A percentile compares a stretch with the other conserved stretches of the same genome.
phyloP scores from a whole-genome alignment of 2,888 invertebrate species.

The Sarcophaga rosellei region DNA sequence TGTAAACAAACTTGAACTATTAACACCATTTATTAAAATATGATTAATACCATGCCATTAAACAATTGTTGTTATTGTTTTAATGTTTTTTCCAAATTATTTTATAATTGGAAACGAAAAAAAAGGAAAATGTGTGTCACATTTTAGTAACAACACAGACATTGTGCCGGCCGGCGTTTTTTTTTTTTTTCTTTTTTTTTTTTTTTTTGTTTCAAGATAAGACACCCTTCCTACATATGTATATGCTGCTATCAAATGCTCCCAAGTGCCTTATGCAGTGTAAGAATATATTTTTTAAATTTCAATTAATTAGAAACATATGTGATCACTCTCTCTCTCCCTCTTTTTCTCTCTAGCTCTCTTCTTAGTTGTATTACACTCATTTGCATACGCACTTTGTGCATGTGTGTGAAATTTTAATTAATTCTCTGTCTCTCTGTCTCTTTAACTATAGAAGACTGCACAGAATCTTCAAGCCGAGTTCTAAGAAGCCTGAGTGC shows the following conservation, averaged over 20 bases:
- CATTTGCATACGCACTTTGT: background rate
- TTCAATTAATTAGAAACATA: background rate
- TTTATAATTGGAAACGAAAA: background rate
- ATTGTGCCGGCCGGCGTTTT: constrained; percentile 50
- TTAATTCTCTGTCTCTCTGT: background rate
- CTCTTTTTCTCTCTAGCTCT: background rate
- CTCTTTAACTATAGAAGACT: too few relatives aligned
- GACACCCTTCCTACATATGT: too few relatives aligned
- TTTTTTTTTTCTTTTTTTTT: background rate
- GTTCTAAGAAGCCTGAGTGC: background rate
- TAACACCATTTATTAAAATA: background rate
- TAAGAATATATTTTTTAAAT: background rate
- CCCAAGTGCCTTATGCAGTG: constrained; percentile 1
- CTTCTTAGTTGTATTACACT: background rate
- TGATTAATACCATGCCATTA: background rate
- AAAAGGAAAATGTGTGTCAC: constrained; percentile 17
- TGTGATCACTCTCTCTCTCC: background rate
- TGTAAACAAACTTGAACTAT: constrained; percentile 56
- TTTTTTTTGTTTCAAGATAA: background rate
- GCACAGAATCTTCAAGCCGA: too few relatives aligned
- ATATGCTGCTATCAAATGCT: background rate
- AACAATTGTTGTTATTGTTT: background rate
- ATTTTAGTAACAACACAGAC: constrained; percentile 16
- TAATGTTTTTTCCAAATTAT: background rate
- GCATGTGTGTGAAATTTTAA: background rate